phyloP scores from a whole-genome alignment of 2,797 vertebrate genomes.

The Valencia hispanica region DNA sequence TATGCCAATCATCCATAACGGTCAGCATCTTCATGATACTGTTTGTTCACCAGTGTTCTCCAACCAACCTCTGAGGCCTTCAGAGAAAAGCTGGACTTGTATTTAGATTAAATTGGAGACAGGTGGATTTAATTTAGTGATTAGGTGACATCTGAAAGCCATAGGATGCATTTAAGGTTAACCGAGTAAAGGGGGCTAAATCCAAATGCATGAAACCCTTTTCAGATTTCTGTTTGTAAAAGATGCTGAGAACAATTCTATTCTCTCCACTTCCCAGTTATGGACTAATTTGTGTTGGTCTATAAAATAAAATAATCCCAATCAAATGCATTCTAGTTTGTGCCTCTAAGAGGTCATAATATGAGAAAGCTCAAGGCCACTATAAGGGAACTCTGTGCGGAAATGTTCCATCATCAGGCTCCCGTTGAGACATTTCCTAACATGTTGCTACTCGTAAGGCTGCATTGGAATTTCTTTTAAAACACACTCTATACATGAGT shows the following conservation, averaged over 20 bases:
- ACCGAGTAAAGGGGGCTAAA: background rate
- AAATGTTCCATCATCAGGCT: background rate
- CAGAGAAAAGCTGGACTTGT: no score
- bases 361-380: background rate
- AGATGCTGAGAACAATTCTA: background rate
- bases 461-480: background rate
- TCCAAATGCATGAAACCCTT: background rate
- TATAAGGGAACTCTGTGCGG: background rate
- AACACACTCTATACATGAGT: background rate
- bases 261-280: background rate
- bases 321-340: background rate
- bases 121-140: background rate
- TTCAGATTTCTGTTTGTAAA: background rate
- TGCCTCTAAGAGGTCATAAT: background rate
- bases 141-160: background rate
- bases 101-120: background rate
- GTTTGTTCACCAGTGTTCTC: background rate
- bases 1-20: no score
- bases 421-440: background rate
- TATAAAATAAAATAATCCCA: background rate
- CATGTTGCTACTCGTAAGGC: background rate
- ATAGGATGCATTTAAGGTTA: background rate
- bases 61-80: background rate
- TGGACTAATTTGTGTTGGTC: background rate
- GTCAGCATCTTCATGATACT: background rate